phyloP scores from a whole-genome alignment of 2,113 vertebrate genomes.

The Malaclemys terrapin region DNA sequence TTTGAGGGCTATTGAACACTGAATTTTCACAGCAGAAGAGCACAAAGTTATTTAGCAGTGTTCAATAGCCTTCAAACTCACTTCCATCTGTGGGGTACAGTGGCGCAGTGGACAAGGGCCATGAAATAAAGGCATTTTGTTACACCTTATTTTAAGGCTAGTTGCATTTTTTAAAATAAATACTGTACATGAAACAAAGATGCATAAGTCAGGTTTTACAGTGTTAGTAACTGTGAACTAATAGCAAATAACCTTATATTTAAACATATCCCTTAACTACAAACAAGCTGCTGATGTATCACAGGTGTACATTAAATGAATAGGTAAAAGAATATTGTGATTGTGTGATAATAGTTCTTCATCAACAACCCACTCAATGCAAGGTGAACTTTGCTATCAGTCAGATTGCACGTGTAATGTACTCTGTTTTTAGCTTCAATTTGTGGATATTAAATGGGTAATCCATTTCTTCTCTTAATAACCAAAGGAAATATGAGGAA shows the following conservation, averaged over 20 bases:
- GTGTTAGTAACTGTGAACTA: neutral
- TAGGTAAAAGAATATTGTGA: neutral
- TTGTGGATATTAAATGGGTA: neutral
- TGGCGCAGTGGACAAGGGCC: neutral
- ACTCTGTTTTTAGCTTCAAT: neutral
- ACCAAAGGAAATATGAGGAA: neutral
- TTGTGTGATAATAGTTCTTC: neutral
- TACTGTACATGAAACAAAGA: neutral
- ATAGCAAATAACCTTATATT: neutral
- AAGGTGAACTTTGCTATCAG: neutral
- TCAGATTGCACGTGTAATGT: neutral
- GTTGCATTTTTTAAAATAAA: neutral
- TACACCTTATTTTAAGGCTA: neutral
- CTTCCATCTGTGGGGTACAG: conserved; percentile 4
- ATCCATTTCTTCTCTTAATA: neutral
- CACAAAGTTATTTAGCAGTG: conserved; percentile 62
- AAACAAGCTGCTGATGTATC: neutral
- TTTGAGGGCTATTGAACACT: conserved; percentile 83
- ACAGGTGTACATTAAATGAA: neutral
- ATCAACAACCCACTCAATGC: neutral
- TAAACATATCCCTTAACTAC: neutral
- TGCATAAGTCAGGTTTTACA: neutral
- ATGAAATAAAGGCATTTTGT: conserved; percentile 22
- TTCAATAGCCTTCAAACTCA: conserved; percentile 55
- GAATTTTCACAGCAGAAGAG: conserved; percentile 72